phyloP scores from a whole-genome alignment of 1,140 invertebrate genomes.

The Nephotettix cincticeps region DNA sequence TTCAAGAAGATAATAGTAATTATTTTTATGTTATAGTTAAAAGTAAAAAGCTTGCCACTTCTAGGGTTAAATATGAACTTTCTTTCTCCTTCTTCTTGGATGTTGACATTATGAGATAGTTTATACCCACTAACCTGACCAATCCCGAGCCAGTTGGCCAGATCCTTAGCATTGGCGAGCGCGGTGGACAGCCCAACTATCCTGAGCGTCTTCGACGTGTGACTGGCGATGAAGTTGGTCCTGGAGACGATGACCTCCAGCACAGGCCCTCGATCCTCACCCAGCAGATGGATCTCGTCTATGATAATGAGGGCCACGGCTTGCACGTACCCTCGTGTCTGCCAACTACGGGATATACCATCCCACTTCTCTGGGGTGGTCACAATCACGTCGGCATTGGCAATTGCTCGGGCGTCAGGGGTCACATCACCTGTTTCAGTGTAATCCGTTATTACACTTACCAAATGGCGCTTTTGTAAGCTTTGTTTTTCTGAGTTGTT shows the following conservation, averaged over 20 bases:
- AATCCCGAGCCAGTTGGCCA: slow-evolving; percentile 96
- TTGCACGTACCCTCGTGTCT: slow-evolving; percentile 92
- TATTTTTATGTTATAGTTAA: no score
- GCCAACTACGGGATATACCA: slow-evolving; percentile 96
- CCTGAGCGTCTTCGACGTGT: slow-evolving; percentile 75
- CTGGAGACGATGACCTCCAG: slow-evolving; percentile 84
- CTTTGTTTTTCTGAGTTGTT: no score
- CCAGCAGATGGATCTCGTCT: slow-evolving; percentile 97
- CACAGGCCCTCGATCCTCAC: slow-evolving; percentile 83
- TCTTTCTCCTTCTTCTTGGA: no score
- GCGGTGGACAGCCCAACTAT: slow-evolving; percentile 97
- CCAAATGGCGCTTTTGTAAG: no score
- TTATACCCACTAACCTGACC: slow-evolving; percentile 57
- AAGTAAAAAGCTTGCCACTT: no score
- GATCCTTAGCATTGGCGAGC: slow-evolving; percentile 93
- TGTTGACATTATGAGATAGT: no score
- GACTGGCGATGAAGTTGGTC: slow-evolving; percentile 86
- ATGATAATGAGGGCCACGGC: slow-evolving; percentile 94
- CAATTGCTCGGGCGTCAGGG: slow-evolving; percentile 86
- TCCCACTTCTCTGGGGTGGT: slow-evolving; percentile 99
- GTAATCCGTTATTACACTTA: no score
- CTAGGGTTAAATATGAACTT: no score
- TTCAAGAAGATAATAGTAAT: no score
- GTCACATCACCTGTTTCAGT: slow-evolving; percentile 90
- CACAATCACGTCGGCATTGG: slow-evolving; percentile 87